Evolutionary conservation across 1,140 invertebrate species (phyloP).

Genomic region (Galleria mellonella): DNA sequence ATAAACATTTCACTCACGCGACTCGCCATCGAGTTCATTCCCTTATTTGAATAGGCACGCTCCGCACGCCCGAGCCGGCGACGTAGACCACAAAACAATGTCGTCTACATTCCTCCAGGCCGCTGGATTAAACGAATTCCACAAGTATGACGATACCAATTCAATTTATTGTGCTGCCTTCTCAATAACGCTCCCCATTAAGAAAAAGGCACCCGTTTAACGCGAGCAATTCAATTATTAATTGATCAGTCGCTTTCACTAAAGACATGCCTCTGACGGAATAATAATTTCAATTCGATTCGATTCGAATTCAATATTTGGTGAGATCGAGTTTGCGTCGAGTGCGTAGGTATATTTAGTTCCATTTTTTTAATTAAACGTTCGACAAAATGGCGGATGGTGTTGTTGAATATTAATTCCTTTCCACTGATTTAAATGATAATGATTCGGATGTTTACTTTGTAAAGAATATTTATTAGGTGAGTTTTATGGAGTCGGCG

Average conservation of each 20-base stretch:
- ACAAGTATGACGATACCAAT: constrained; percentile 19
- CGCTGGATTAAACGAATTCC: constrained; percentile 29
- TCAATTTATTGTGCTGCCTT: constrained; percentile 26
- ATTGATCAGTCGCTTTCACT: constrained; percentile 20
- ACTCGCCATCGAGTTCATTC: constrained; percentile 1
- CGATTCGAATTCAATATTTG: constrained; percentile 2
- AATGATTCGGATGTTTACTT: constrained; percentile 3
- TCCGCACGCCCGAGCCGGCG: neutral
- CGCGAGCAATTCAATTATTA: constrained; percentile 25
- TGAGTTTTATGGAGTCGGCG: too few relatives aligned
- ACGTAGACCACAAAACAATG: neutral
- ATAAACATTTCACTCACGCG: neutral
- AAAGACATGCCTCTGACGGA: constrained; percentile 26
- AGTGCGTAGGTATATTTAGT: neutral
- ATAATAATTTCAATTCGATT: constrained; percentile 24
- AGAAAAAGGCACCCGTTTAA: constrained; percentile 31
- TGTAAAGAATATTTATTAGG: neutral
- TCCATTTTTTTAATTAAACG: constrained; percentile 5
- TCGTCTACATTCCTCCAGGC: neutral
- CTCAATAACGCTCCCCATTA: constrained; percentile 29
- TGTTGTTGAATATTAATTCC: constrained; percentile 8
- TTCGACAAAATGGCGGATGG: neutral
- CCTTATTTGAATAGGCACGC: constrained; percentile 11
- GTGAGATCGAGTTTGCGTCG: neutral
- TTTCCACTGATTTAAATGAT: constrained; percentile 8